These are phyloP conservation scores for Pteronotus mesoamericanus DNA, from an alignment of 2,797 vertebrate species.

Conservation along the genomic window DNA sequence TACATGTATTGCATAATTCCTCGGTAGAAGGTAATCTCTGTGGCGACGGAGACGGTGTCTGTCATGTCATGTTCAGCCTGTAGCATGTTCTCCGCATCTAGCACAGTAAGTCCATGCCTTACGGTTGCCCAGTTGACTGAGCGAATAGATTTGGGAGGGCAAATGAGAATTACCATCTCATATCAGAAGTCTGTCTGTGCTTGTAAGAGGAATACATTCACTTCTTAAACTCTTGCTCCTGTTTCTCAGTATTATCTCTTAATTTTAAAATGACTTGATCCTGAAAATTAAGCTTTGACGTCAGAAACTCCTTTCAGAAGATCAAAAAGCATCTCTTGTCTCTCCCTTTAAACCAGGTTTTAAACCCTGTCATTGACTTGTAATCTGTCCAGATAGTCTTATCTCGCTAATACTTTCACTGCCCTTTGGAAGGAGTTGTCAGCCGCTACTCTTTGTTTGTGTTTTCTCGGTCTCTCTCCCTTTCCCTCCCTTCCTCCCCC, in stretches of 20 bases:
- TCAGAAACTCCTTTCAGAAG: neutral
- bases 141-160: neutral
- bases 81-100: neutral
- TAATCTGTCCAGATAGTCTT: neutral
- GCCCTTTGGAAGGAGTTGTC: neutral
- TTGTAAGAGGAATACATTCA: neutral
- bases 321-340: neutral
- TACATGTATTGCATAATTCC: neutral
- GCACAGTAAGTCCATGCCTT: neutral
- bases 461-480: neutral
- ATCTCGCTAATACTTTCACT: neutral
- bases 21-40: neutral
- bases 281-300: neutral
- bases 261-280: conserved; percentile 19
- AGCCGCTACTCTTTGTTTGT: neutral
- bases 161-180: neutral
- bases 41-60: neutral
- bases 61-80: neutral
- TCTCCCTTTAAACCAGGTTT: neutral
- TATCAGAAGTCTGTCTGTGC: neutral
- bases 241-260: neutral
- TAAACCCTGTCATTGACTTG: neutral
- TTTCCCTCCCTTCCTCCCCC: fast-evolving
- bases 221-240: neutral
- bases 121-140: neutral